phyloP scores from a whole-genome alignment of 2,888 invertebrate genomes.

The Drosophila rellima region DNA sequence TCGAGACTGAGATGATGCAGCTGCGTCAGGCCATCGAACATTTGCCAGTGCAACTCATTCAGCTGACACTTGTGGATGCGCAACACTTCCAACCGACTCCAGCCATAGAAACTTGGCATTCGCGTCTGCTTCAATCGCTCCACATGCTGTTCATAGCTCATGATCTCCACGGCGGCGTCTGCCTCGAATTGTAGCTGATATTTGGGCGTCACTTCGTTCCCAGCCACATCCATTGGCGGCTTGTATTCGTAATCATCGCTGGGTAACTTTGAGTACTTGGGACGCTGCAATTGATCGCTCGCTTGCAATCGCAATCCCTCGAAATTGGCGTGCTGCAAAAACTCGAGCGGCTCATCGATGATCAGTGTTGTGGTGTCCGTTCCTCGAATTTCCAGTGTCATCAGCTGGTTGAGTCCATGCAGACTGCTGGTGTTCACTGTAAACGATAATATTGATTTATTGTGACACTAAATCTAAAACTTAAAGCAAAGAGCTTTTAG shows the following conservation, averaged over 20 bases:
- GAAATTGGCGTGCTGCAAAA: constrained; percentile 87
- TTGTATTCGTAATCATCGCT: constrained; percentile 84
- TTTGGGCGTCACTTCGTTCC: constrained; percentile 58
- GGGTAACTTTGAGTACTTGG: constrained; percentile 81
- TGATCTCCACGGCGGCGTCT: constrained; percentile 85
- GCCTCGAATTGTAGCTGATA: constrained; percentile 66
- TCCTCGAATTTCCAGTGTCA: constrained; percentile 88
- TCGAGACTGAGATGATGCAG: constrained; percentile 89
- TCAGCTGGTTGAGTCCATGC: constrained; percentile 85
- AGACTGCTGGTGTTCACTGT: constrained; percentile 84
- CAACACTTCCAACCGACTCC: constrained; percentile 87
- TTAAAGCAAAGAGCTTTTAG: neutral
- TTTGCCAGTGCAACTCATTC: constrained; percentile 89
- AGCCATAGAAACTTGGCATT: constrained; percentile 84
- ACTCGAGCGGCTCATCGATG: constrained; percentile 86
- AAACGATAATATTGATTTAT: neutral
- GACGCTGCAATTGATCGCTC: constrained; percentile 84
- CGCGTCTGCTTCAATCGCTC: constrained; percentile 86
- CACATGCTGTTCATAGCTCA: constrained; percentile 89
- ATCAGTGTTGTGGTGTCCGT: constrained; percentile 85
- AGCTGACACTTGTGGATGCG: constrained; percentile 88
- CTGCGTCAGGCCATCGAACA: constrained; percentile 89
- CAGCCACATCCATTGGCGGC: constrained; percentile 80
- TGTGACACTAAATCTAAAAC: neutral
- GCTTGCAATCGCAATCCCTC: constrained; percentile 86